Conservation (phyloP, 92 coral and sea anemone species). For the Epizoanthus ramosus region DNA sequence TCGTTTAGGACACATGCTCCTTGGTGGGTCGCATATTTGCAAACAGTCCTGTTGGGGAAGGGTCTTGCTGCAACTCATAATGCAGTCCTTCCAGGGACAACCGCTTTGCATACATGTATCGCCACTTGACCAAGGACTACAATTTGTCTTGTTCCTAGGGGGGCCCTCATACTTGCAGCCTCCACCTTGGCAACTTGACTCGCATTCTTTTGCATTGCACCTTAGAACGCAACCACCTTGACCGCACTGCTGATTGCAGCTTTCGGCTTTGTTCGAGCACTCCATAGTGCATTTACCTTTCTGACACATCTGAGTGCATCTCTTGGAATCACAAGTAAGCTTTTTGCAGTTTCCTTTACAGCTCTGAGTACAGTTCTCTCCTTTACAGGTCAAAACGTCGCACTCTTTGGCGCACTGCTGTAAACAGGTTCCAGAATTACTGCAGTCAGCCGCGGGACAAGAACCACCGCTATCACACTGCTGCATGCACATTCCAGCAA, state of each 20-base stretch:
- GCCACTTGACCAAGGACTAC: neutral
- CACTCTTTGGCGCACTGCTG: too few species aligned
- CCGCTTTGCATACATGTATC: neutral
- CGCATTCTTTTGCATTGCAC: conserved; percentile 37
- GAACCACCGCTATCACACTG: neutral
- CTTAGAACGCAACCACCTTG: conserved; percentile 20
- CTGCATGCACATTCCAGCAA: neutral
- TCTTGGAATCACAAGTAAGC: conserved; percentile 39
- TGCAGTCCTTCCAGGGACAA: neutral
- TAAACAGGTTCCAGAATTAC: neutral
- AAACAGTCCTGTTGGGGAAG: neutral
- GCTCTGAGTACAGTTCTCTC: neutral
- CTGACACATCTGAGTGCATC: conserved; percentile 32
- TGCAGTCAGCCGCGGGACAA: neutral
- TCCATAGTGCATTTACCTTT: conserved; percentile 32
- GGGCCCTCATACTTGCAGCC: neutral
- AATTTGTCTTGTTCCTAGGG: neutral
- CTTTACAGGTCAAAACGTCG: too few species aligned
- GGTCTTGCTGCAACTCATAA: neutral
- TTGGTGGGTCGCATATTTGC: neutral
- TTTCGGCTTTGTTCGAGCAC: conserved; percentile 25
- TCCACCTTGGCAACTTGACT: conserved; percentile 17
- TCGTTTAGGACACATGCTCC: neutral
- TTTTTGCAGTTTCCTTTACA: neutral
- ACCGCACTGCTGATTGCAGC: conserved; percentile 19